Base-by-base conservation (phyloP, 2,113 vertebrate genomes). In the Dasypus novemcinctus region DNA sequence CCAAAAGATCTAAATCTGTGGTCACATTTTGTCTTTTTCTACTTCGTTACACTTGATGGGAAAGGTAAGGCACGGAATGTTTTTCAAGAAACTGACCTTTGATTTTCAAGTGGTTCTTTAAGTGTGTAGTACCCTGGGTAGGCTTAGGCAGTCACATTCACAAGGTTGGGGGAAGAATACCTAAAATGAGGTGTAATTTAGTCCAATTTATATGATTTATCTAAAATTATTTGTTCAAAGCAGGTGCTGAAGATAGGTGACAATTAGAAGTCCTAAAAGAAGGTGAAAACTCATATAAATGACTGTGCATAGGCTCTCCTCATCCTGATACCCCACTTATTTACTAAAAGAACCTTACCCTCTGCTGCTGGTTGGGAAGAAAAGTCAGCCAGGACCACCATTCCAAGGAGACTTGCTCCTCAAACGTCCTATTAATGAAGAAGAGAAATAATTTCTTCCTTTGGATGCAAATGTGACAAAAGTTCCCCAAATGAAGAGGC, bases 1-100 rank as follows among this genome's bases (percentile, higher is more conserved):
- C 63, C 90, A 96, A 95, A 92, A 31, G 90, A 93, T 95, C 78
- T 87, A 82, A 93, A 86, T 20, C 80, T 17, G 11, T 12, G n/a
- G 33, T 52, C 57, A 72, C 9, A 71, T 90, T 79, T 92, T 87
- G 11, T 95, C 69, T 87, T 57, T 78, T 54, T 86, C 13, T 31
- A 72, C 10, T 74, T 90, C 49, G 85, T 91, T 78, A 90, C 18
- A 11, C 57, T 94, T 94, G 81, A 74, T 29, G 8, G 43, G 41
- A 79, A 91, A 96, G 46, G 20, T 27, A 85, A 78, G 1, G 43
- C 8, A 43, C 9, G 63, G 49, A 57, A 64, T 78, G 79, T 94
- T 93, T 95, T 76, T 33, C 57, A 84, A 89, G 59, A 14, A 81
- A 72, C 33, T 49, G 54, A 75, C 17, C 57, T 84, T 69, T 87